A percentile compares a stretch with the other conserved stretches of the same genome.
phyloP scores from a whole-genome alignment of 2,888 invertebrate genomes.

The Gisinianus flammeolus region DNA sequence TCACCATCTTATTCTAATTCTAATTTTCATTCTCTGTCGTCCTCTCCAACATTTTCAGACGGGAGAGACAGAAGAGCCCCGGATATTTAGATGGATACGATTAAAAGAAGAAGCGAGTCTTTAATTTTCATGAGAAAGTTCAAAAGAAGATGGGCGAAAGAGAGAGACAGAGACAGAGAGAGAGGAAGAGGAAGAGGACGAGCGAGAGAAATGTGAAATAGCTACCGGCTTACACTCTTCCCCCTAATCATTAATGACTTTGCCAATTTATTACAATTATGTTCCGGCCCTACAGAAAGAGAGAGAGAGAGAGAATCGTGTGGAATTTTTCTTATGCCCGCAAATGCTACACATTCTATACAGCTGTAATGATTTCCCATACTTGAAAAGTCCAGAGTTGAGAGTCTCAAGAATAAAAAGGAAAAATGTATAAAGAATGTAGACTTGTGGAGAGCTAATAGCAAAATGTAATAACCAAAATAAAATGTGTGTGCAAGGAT shows the following conservation, averaged over 20 bases:
- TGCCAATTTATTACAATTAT: neutral
- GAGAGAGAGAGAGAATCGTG: too few relatives aligned
- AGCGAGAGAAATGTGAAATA: neutral
- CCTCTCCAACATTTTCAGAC: neutral
- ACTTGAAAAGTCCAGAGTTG: too few relatives aligned
- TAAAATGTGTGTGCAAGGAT: too few relatives aligned
- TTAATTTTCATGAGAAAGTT: neutral
- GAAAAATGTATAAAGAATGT: too few relatives aligned
- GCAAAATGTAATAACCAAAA: too few relatives aligned
- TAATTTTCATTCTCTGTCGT: neutral
- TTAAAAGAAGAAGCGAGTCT: neutral
- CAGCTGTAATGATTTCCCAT: too few relatives aligned
- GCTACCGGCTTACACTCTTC: neutral
- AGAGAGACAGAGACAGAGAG: neutral
- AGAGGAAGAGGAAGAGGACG: neutral
- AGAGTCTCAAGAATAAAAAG: too few relatives aligned
- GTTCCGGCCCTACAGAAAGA: neutral
- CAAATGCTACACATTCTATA: neutral
- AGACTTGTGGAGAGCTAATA: too few relatives aligned
- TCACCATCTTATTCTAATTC: neutral
- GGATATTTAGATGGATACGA: too few relatives aligned
- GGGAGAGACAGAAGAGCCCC: neutral
- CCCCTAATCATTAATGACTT: neutral
- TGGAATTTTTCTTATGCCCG: too few relatives aligned
- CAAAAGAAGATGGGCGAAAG: neutral